Base-by-base conservation (phyloP, 2,113 vertebrate genomes). In the Melanerpes formicivorus region DNA sequence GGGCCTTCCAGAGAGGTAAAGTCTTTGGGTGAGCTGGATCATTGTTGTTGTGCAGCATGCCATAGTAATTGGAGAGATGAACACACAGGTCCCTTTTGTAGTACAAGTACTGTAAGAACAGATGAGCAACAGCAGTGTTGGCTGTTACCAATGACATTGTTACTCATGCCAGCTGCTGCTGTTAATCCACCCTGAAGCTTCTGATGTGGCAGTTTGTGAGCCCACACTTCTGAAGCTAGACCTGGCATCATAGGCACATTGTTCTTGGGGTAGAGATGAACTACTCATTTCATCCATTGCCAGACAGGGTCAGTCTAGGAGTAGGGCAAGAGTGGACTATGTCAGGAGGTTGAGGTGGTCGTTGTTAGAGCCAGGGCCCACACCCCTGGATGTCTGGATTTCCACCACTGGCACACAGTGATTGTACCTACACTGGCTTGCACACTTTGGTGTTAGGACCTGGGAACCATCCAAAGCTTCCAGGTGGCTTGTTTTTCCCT, bases 301-400 rank as follows among this genome's bases (percentile, higher is more conserved):
- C 30, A 22, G 6, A 29, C 17, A 16, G 15, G 19, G 14, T 32
- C 65, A 52, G 7, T 19, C 21, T 15, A 54, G 40, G 73, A 60
- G 64, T 3, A n/a, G 62, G 52, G 44, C 37, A 75, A 30, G 42
- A 42, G 9, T 26, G 37, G 42, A 86, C 58, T 18, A 34, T 72
- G 50, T 34, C 17, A 27, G 63, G 81, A 54, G 23, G 11, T 23
- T 2, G 1, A 2, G 1, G 19, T 29, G 50, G 11, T 87, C 34
- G 6, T 27, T 76, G 42, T 59, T 78, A 64, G 44, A 90, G 12
- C 29, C 19, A 60, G 40, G 40, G 59, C 62, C 6, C 18, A 9
- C 0, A 0, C 62, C 16, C 46, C 18, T 23, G 8, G 25, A 37
- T 1, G 0, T 66, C n/a, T 46, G n/a, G 15, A 55, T 84, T 84